phyloP scores from a whole-genome alignment of 2,888 invertebrate genomes.

The Ecdyonurus torrentis region DNA sequence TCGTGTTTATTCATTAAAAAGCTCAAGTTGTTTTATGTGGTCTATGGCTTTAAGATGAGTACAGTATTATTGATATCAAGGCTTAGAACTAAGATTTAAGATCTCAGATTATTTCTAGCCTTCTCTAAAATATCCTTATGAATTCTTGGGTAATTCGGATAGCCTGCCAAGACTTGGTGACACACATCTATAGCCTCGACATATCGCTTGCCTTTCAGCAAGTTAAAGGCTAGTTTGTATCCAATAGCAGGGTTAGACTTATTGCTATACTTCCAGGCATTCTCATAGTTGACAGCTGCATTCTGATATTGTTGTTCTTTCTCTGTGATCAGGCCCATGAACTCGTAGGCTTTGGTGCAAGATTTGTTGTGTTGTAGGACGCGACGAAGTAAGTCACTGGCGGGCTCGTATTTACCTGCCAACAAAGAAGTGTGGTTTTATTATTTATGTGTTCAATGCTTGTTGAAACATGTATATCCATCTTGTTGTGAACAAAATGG shows the following conservation, averaged over 20 bases:
- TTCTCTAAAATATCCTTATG: conserved; percentile 89
- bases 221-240: conserved; percentile 81
- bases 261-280: conserved; percentile 74
- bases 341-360: conserved; percentile 81
- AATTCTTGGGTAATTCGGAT: conserved; percentile 81
- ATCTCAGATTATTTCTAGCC: conserved; percentile 9
- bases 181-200: conserved; percentile 88
- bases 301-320: conserved; percentile 82
- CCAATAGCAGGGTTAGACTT: conserved; percentile 72
- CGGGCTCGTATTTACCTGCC: conserved; percentile 72
- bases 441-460: no score
- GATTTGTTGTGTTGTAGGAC: conserved; percentile 72
- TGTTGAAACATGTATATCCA: no score
- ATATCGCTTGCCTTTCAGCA: conserved; percentile 72
- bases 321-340: conserved; percentile 69
- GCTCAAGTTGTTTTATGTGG: neutral
- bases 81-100: neutral
- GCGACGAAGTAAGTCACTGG: conserved; percentile 61
- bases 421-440: no score
- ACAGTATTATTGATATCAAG: neutral
- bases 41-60: neutral
- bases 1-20: no score
- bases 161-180: conserved; percentile 59
- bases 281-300: conserved; percentile 64
- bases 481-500: no score